A percentile compares a stretch with the other conserved stretches of the same genome.
Evolutionary conservation across 1,140 invertebrate genomes (phyloP).

Genomic region (Drusus annulatus): DNA sequence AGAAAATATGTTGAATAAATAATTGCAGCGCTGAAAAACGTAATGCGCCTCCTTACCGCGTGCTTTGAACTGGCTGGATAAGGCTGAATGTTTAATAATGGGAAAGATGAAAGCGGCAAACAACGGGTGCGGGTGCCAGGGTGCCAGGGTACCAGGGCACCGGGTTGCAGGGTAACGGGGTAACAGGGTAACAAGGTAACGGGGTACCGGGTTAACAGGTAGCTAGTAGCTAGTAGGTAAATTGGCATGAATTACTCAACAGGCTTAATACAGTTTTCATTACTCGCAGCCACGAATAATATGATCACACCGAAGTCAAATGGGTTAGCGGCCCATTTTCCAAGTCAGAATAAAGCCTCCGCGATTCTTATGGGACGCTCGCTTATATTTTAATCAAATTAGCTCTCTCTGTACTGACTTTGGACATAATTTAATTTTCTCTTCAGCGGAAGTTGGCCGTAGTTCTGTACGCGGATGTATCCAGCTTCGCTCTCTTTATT

Average conservation of each 20-base stretch:
- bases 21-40: too few relatives aligned
- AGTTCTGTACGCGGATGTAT: background rate
- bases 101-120: slow-evolving; percentile 23
- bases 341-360: slow-evolving; percentile 30
- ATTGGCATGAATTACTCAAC: slow-evolving; percentile 36
- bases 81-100: background rate
- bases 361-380: slow-evolving; percentile 43
- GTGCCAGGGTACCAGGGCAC: too few relatives aligned
- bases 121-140: background rate
- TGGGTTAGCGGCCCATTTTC: slow-evolving; percentile 32
- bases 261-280: slow-evolving; percentile 32
- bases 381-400: slow-evolving; percentile 48
- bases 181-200: too few relatives aligned
- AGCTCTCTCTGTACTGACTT: slow-evolving; percentile 41
- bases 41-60: background rate
- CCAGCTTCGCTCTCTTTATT: slow-evolving; percentile 23
- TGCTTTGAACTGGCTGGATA: background rate
- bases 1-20: too few relatives aligned
- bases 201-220: too few relatives aligned
- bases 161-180: background rate
- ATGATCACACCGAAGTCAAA: slow-evolving; percentile 27
- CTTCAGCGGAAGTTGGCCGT: slow-evolving; percentile 27
- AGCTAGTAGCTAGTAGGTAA: slow-evolving; percentile 3
- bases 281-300: slow-evolving; percentile 25
- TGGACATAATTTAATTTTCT: slow-evolving; percentile 44